Evolutionary conservation across 1,140 invertebrate genomes (phyloP).

Genomic region (Coelopa frigida): DNA sequence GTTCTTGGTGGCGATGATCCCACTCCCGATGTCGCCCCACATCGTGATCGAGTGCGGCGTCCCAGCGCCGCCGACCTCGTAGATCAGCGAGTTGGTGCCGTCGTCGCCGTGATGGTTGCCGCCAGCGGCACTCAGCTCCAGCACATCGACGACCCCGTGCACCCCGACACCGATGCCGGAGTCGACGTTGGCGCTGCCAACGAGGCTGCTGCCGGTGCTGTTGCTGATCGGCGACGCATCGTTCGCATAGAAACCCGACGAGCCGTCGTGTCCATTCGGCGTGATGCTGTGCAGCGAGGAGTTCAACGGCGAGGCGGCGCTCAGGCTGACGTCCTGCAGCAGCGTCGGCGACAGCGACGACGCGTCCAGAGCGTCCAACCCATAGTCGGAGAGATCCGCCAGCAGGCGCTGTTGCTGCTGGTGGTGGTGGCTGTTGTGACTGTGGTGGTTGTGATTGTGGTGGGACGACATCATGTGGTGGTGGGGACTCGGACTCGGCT

Average conservation of each 20-base stretch:
- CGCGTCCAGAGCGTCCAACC: slow-evolving; percentile 36
- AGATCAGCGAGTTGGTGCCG: slow-evolving; percentile 21
- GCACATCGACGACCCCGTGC: neutral
- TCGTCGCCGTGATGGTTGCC: slow-evolving; percentile 7
- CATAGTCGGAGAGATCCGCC: slow-evolving; percentile 34
- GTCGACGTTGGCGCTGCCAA: slow-evolving; percentile 7
- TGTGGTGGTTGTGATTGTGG: slow-evolving; percentile 15
- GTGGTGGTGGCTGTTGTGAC: slow-evolving; percentile 17
- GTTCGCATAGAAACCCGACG: slow-evolving; percentile 4
- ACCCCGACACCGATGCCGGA: no score
- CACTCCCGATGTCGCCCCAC: slow-evolving; percentile 43
- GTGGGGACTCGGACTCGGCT: slow-evolving; percentile 24
- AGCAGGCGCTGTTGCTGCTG: slow-evolving; percentile 20
- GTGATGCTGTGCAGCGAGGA: slow-evolving; percentile 16
- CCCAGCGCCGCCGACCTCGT: slow-evolving; percentile 21
- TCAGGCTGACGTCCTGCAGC: slow-evolving; percentile 37
- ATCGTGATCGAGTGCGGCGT: slow-evolving; percentile 39
- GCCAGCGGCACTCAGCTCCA: neutral
- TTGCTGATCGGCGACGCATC: slow-evolving; percentile 13
- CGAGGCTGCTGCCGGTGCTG: slow-evolving; percentile 3
- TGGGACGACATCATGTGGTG: slow-evolving; percentile 25
- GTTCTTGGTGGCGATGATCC: slow-evolving; percentile 48
- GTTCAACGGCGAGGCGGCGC: slow-evolving; percentile 28
- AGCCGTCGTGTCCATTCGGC: neutral
- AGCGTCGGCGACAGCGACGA: slow-evolving; percentile 37